These are phyloP conservation scores for Pseudococcus jackbeardsleyi DNA, from an alignment of 2,888 invertebrate species.

Conservation along the genomic window DNA sequence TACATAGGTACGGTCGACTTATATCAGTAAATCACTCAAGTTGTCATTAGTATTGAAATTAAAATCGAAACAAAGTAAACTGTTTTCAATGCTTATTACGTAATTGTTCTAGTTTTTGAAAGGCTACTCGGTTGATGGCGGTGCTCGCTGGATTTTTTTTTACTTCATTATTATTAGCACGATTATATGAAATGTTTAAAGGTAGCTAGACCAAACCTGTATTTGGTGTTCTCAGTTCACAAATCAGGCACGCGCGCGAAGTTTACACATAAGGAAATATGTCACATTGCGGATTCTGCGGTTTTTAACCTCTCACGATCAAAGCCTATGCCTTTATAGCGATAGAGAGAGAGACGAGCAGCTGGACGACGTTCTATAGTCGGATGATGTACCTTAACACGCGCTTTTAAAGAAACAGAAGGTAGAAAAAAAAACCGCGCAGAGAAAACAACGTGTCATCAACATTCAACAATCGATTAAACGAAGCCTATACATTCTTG, in stretches of 20 bases:
- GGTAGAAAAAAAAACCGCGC: slow-evolving; percentile 56
- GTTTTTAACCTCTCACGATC: slow-evolving; percentile 64
- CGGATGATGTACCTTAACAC: slow-evolving; percentile 61
- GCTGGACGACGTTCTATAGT: slow-evolving; percentile 63
- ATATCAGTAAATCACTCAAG: slow-evolving; percentile 48
- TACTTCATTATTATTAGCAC: slow-evolving; percentile 24
- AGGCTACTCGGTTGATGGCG: not conserved
- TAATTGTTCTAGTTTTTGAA: slow-evolving; percentile 48
- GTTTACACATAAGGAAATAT: slow-evolving; percentile 64
- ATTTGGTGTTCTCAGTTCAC: slow-evolving; percentile 57
- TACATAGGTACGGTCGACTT: not conserved
- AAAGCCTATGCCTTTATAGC: slow-evolving; percentile 53
- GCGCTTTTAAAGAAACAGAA: slow-evolving; percentile 56
- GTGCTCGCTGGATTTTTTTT: slow-evolving; percentile 11
- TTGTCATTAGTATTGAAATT: slow-evolving; percentile 48
- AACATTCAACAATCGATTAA: slow-evolving; percentile 65
- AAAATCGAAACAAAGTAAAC: slow-evolving; percentile 39
- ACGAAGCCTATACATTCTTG: slow-evolving; percentile 61
- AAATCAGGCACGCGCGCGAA: slow-evolving; percentile 65
- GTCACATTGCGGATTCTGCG: slow-evolving; percentile 64
- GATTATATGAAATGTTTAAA: slow-evolving; percentile 44
- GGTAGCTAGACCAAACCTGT: slow-evolving; percentile 59
- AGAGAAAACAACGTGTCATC: slow-evolving; percentile 64
- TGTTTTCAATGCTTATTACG: slow-evolving; percentile 26
- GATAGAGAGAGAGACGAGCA: slow-evolving; percentile 62